Evolutionary conservation across 2,113 vertebrate genomes (phyloP).

Genomic region (Archocentrus centrarchus): DNA sequence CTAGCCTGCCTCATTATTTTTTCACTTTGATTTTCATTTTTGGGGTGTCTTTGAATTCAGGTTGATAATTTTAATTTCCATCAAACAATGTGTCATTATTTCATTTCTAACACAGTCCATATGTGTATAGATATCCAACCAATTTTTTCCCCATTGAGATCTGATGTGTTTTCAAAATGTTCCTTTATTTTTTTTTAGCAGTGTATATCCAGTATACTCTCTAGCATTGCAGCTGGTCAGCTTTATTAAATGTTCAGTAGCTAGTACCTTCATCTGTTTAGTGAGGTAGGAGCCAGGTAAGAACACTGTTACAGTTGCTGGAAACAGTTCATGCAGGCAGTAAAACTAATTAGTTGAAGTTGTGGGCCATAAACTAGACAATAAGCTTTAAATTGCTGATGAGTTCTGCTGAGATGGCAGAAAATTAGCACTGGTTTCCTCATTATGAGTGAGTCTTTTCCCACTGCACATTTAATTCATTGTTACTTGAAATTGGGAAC

Average conservation of each 20-base stretch:
- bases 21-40: too few species aligned
- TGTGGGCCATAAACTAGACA: background rate
- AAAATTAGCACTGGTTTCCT: background rate
- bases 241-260: background rate
- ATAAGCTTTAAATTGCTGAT: background rate
- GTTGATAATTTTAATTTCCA: too few species aligned
- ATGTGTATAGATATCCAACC: too few species aligned
- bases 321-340: background rate
- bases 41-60: too few species aligned
- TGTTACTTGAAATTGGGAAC: background rate
- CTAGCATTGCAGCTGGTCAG: background rate
- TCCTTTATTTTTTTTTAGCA: too few species aligned
- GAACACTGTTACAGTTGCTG: slow-evolving; percentile 5
- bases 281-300: background rate
- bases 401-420: background rate
- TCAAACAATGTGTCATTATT: too few species aligned
- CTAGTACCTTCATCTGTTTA: background rate
- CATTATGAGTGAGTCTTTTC: background rate
- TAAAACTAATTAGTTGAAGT: background rate
- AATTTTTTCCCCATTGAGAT: too few species aligned
- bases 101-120: too few species aligned
- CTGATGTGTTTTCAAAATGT: too few species aligned
- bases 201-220: background rate
- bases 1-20: too few species aligned
- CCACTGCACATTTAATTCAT: background rate